phyloP scores from a whole-genome alignment of 2,797 vertebrate genomes.

The Mormyrus proboscirostris region DNA sequence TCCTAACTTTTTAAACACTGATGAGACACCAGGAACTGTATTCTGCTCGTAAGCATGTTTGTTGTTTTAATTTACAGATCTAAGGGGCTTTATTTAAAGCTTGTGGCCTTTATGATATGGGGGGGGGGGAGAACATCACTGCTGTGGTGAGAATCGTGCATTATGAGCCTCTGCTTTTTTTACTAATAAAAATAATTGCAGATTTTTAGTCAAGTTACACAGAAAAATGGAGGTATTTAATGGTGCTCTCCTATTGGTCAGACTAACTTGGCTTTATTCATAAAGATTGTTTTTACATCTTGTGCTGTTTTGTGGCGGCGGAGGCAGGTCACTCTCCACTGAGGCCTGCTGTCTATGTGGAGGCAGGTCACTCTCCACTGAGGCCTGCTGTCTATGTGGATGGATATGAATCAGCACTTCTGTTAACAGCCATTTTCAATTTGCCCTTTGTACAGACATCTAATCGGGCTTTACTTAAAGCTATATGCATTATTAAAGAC shows the following conservation, averaged over 20 bases:
- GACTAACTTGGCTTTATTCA: not conserved
- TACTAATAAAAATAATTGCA: not conserved
- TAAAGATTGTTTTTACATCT: not conserved
- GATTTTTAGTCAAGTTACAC: not conserved
- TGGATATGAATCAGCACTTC: not conserved
- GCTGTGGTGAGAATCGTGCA: not conserved
- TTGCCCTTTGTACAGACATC: not conserved
- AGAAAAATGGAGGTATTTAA: not conserved
- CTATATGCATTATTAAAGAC: not conserved
- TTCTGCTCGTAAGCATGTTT: not conserved
- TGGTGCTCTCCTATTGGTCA: not conserved
- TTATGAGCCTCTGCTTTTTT: not conserved
- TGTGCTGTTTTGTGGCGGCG: not conserved
- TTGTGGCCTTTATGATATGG: not conserved
- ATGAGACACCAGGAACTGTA: not conserved
- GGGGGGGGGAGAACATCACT: not conserved
- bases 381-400: not conserved
- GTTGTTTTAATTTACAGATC: not conserved
- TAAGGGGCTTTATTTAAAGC: not conserved
- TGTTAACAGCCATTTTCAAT: not conserved
- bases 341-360: no score
- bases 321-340: not conserved
- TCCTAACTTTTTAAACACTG: not conserved
- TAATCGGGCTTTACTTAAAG: not conserved
- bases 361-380: not conserved